A percentile compares a stretch with the other conserved stretches of the same genome.
These are phyloP conservation scores for Tinea pellionella DNA, from an alignment of 2,888 invertebrate genomes.

Conservation along the genomic window DNA sequence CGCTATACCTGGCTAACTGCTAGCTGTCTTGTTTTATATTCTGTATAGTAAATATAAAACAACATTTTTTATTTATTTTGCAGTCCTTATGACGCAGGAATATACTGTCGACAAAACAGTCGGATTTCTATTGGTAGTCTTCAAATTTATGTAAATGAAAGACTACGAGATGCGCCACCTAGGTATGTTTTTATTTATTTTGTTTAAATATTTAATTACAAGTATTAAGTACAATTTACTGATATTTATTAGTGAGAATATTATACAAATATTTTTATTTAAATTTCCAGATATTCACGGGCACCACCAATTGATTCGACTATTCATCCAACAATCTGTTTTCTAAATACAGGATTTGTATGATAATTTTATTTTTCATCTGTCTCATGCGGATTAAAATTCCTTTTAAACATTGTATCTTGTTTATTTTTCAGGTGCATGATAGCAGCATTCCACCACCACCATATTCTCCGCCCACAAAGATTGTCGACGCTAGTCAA, in stretches of 20 bases:
- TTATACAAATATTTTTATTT: not conserved
- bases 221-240: too few relatives aligned
- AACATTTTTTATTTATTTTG: too few relatives aligned
- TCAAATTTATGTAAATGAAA: conserved; percentile 51
- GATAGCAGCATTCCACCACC: conserved; percentile 54
- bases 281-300: conserved; percentile 40
- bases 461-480: conserved; percentile 34
- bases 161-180: conserved; percentile 56
- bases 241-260: too few relatives aligned
- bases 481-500: conserved; percentile 1
- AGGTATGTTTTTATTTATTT: conserved; percentile 30
- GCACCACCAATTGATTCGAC: conserved; percentile 35
- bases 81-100: not conserved
- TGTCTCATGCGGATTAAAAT: not conserved
- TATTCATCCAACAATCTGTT: conserved; percentile 35
- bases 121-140: conserved; percentile 56
- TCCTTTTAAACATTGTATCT: not conserved
- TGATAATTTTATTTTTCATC: conserved; percentile 23
- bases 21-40: too few relatives aligned
- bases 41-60: too few relatives aligned
- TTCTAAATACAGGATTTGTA: conserved; percentile 53
- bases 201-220: not conserved
- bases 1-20: too few relatives aligned
- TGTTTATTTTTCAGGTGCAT: conserved; percentile 37
- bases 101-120: conserved; percentile 20